Conservation (phyloP, 2,797 vertebrate species). For the Phylloscopus collybita region DNA sequence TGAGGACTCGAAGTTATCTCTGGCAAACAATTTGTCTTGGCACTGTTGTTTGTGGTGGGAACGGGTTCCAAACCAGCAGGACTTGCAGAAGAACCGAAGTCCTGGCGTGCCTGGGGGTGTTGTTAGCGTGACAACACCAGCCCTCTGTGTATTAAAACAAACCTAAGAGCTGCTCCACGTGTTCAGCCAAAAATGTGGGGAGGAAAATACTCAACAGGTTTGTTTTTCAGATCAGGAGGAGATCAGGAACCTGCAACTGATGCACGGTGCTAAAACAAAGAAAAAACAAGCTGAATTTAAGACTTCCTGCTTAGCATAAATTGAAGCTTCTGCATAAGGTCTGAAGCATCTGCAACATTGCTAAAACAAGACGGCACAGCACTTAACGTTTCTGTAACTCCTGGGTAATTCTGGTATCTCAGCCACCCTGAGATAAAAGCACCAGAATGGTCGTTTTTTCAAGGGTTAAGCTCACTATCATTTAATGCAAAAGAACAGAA, state of each 20-base stretch:
- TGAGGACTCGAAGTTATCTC: constrained; percentile 42
- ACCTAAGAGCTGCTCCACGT: background rate
- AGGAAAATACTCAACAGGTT: background rate
- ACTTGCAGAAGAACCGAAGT: background rate
- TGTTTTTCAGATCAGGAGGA: background rate
- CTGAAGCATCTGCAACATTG: background rate
- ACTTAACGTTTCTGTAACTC: background rate
- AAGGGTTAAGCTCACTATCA: background rate
- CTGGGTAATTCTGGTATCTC: background rate
- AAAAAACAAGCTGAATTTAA: background rate
- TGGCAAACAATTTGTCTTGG: constrained; percentile 57
- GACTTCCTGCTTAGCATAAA: background rate
- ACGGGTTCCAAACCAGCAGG: background rate
- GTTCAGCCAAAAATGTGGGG: background rate
- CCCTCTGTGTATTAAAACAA: rapidly evolving
- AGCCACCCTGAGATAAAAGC: background rate
- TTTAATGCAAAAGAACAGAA: background rate
- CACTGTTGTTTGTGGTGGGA: background rate
- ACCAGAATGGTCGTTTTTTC: background rate
- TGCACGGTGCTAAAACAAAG: background rate
- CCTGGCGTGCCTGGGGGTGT: background rate
- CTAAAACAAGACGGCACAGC: background rate
- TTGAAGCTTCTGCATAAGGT: background rate
- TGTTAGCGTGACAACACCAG: background rate
- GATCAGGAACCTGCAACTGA: background rate